Percentiles rank a stretch among this genome's conserved stretches.
Conservation (phyloP, 23 tunicate genomes). For the Diplosoma virens region DNA sequence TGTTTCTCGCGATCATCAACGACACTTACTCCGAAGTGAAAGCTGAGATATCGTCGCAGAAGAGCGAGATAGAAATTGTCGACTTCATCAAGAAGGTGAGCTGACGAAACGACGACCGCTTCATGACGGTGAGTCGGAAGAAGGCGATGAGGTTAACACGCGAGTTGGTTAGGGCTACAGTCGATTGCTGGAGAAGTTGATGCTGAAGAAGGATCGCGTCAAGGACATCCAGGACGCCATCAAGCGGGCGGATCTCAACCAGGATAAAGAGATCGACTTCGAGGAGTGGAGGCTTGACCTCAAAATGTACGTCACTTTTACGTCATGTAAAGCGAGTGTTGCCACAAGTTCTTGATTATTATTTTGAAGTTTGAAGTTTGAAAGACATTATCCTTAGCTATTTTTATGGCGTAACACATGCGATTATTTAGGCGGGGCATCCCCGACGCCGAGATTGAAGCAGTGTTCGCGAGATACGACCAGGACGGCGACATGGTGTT, state of each 20-base stretch:
- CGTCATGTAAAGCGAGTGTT: not conserved
- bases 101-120: not conserved
- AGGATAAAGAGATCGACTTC: constrained; percentile 89
- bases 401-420: not conserved
- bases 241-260: constrained; percentile 78
- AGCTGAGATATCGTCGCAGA: constrained; percentile 88
- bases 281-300: constrained; percentile 98
- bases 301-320: constrained; percentile 53
- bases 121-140: no score
- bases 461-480: constrained; percentile 96
- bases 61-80: constrained; percentile 90
- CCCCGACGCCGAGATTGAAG: constrained; percentile 99
- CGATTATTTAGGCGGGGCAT: constrained; percentile 81
- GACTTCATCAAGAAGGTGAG: constrained; percentile 88
- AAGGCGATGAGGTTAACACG: not conserved
- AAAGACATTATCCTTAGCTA: no score
- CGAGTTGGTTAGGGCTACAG: constrained; percentile 75
- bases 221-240: constrained; percentile 96
- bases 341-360: not conserved
- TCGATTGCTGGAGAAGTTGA: constrained; percentile 75
- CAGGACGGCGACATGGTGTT: constrained; percentile 97
- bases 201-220: constrained; percentile 87
- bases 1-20: constrained; percentile 99
- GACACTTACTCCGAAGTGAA: constrained; percentile 99
- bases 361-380: not conserved